phyloP scores from a whole-genome alignment of 2,113 vertebrate genomes.

The Clarias gariepinus region DNA sequence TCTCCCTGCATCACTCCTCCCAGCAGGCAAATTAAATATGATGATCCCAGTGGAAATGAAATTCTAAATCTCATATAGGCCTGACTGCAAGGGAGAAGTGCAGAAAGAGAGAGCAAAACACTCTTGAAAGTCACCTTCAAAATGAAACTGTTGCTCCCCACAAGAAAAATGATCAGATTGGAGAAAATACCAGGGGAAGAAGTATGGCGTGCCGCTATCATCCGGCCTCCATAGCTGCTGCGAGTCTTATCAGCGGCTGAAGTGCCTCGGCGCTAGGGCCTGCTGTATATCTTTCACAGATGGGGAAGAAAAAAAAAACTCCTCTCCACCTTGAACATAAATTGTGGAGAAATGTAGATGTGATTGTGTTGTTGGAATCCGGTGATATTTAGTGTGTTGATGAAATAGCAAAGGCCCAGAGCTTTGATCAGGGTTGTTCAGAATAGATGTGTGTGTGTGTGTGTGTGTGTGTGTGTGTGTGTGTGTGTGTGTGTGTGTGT shows the following conservation, averaged over 20 bases:
- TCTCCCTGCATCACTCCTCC: constrained; percentile 32
- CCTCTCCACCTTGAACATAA: constrained; percentile 7
- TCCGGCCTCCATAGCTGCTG: not conserved
- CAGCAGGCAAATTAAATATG: constrained; percentile 68
- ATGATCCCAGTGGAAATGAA: constrained; percentile 74
- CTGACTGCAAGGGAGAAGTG: constrained; percentile 37
- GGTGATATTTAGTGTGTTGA: not conserved
- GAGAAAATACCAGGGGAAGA: constrained; percentile 35
- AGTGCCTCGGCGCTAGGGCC: constrained; percentile 3
- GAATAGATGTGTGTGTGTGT: not conserved
- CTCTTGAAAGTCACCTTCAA: constrained; percentile 71
- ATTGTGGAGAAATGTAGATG: constrained; percentile 25
- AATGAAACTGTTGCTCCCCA: constrained; percentile 37
- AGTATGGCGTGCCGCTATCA: constrained; percentile 39
- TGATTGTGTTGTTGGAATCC: not conserved
- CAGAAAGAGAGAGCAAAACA: constrained; percentile 35
- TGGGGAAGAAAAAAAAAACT: constrained; percentile 1
- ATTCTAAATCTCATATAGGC: constrained; percentile 66
- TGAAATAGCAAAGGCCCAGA: not conserved
- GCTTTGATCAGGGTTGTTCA: not conserved
- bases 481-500: not conserved
- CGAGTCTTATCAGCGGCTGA: constrained; percentile 50
- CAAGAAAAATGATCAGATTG: constrained; percentile 48
- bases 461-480: not conserved
- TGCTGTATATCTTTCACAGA: constrained; percentile 30